Base-by-base conservation (phyloP, 2,797 vertebrate species). In the Gadopsis bispinosus region DNA sequence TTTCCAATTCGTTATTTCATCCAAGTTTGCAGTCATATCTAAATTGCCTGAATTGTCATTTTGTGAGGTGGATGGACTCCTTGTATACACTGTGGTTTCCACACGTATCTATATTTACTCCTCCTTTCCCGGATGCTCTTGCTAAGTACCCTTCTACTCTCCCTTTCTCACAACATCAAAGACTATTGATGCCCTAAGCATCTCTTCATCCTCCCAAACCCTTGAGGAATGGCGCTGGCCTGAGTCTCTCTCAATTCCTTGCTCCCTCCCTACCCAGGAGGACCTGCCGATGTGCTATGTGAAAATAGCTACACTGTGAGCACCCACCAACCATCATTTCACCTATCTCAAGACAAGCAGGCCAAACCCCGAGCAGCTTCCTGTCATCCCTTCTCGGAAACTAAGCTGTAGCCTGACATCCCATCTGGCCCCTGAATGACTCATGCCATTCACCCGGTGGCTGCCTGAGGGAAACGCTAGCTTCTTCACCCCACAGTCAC, bases 361-460 rank as follows among this genome's bases (percentile, higher is more conserved):
- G 77, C 69, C 75, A 72, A 19, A 66, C 60, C 43, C 35, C 2
- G 45, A 76, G 82, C 58, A 67, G 72, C 76, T 83, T 74, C 75
- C 22, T 80, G 62, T 60, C 64, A 29, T 47, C 63, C 62, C 48
- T 83, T 85, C 79, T 79, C 7, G n/a, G 83, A 90, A 91, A 82
- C 78, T 73, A 73, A 86, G 81, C 89, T 75, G 76, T 77, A 78
- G 77, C 69, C 63, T 83, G 80, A 88, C 83, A 83, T 77, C 70
- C 51, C 83, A 89, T 90, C 82, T 86, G 73, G 77, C 79, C 85
- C 33, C 72, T 75, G 76, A 83, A 80, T 89, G 83, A 89, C 88
- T 91, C 69, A 81, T 79, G 82, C 56, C 77, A 73, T 80, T 92
- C 80, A 86, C 74, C 83, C 60, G 11, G 53, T 75, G 73, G 67